phyloP scores from a whole-genome alignment of 2,888 invertebrate genomes.

The Nomada ruficornis region DNA sequence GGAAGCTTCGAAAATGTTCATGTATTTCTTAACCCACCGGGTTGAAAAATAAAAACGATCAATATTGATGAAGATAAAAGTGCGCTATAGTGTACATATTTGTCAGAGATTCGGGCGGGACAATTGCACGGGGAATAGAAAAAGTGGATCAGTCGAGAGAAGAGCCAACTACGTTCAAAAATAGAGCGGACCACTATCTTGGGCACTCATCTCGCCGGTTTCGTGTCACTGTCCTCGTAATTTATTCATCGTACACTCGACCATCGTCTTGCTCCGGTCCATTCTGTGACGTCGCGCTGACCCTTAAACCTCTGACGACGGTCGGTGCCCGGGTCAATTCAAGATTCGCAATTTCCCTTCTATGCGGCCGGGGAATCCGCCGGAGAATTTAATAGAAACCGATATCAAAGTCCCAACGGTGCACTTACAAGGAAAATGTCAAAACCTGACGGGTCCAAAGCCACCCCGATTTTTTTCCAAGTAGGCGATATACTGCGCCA shows the following conservation, averaged over 20 bases:
- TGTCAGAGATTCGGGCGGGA: slow-evolving; percentile 11
- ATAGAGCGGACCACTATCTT: slow-evolving; percentile 57
- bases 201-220: slow-evolving; percentile 59
- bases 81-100: not conserved
- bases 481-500: too few species aligned
- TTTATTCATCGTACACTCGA: slow-evolving; percentile 73
- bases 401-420: slow-evolving; percentile 29
- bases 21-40: too few species aligned
- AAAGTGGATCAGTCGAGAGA: slow-evolving; percentile 38
- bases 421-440: not conserved
- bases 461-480: too few species aligned
- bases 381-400: slow-evolving; percentile 32
- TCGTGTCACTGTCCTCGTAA: slow-evolving; percentile 74
- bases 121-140: slow-evolving; percentile 34
- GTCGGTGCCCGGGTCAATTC: slow-evolving; percentile 25
- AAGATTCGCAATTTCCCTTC: slow-evolving; percentile 43
- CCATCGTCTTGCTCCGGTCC: slow-evolving; percentile 63
- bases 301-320: slow-evolving; percentile 66
- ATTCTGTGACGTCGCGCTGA: slow-evolving; percentile 61
- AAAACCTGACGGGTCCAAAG: too few species aligned
- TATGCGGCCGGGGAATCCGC: slow-evolving; percentile 11
- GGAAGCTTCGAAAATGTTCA: too few species aligned
- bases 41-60: not conserved
- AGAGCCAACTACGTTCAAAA: slow-evolving; percentile 53
- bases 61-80: not conserved